phyloP scores from a whole-genome alignment of 2,888 invertebrate genomes.

The Xylota segnis region DNA sequence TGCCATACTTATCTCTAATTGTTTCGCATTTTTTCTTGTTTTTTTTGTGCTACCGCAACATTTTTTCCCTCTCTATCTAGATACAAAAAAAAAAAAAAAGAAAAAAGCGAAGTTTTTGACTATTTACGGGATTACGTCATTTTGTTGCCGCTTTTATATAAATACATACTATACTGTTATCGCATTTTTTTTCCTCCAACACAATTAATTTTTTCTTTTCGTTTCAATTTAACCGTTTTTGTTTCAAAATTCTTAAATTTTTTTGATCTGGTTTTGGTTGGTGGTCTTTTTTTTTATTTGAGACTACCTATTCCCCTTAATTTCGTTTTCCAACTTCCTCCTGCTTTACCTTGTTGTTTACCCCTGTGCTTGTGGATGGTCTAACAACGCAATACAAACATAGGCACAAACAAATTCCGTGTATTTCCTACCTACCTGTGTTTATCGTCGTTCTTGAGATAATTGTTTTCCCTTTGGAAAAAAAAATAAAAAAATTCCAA shows the following conservation, averaged over 20 bases:
- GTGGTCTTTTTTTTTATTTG: not conserved
- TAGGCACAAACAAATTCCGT: conserved; percentile 14
- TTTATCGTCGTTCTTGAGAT: conserved; percentile 15
- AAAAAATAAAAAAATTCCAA: conserved; percentile 15
- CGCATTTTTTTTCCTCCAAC: not conserved
- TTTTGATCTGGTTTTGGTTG: not conserved
- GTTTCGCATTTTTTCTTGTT: conserved; percentile 19
- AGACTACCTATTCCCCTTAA: not conserved
- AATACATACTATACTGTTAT: conserved; percentile 11
- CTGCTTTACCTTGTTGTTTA: conserved; percentile 21
- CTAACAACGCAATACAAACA: conserved; percentile 17
- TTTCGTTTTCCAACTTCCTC: not conserved
- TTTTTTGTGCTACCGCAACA: conserved; percentile 9
- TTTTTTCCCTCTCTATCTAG: conserved; percentile 16
- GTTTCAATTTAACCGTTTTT: not conserved
- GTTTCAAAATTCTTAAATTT: not conserved
- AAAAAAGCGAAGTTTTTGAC: too few species aligned
- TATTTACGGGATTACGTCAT: conserved; percentile 52
- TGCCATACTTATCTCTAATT: conserved; percentile 39
- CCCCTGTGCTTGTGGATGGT: not conserved
- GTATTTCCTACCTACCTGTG: conserved; percentile 38
- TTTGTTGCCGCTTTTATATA: conserved; percentile 21
- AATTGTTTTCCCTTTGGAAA: conserved; percentile 4
- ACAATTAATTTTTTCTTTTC: conserved; percentile 12
- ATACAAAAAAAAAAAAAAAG: conserved; percentile 9